phyloP scores from a whole-genome alignment of 2,888 invertebrate species.

The Hanleya hanleyi region DNA sequence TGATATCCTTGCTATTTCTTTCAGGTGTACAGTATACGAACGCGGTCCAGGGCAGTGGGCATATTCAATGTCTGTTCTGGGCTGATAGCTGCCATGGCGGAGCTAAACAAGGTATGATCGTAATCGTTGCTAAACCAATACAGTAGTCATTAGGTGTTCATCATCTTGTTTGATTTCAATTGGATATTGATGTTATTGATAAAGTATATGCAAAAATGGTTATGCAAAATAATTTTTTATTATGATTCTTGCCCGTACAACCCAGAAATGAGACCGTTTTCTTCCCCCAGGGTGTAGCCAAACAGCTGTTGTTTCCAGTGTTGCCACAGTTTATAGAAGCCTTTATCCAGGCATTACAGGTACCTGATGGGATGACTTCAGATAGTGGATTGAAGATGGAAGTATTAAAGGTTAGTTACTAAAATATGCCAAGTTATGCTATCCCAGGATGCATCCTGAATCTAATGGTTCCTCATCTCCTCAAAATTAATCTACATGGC shows the following conservation, averaged over 20 bases:
- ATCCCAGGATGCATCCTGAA: too few species aligned
- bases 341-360: constrained; percentile 76
- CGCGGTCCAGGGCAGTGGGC: constrained; percentile 80
- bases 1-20: too few species aligned
- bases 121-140: too few species aligned
- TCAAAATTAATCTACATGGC: too few species aligned
- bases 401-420: constrained; percentile 75
- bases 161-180: too few species aligned
- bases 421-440: background rate
- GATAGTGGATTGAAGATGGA: constrained; percentile 81
- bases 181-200: too few species aligned
- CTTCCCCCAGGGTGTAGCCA: constrained; percentile 71
- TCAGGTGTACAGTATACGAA: constrained; percentile 78
- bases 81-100: constrained; percentile 76
- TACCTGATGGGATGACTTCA: constrained; percentile 76
- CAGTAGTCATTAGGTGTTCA: too few species aligned
- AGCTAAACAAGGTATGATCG: constrained; percentile 75
- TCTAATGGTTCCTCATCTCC: too few species aligned
- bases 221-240: too few species aligned
- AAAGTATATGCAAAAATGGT: too few species aligned
- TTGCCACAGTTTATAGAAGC: constrained; percentile 81
- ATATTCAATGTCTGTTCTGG: constrained; percentile 80
- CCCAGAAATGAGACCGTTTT: background rate
- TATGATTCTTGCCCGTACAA: too few species aligned
- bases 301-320: constrained; percentile 80